Evolutionary conservation across 2,888 invertebrate genomes (phyloP).

Genomic region (Parthenolecanium corni): DNA sequence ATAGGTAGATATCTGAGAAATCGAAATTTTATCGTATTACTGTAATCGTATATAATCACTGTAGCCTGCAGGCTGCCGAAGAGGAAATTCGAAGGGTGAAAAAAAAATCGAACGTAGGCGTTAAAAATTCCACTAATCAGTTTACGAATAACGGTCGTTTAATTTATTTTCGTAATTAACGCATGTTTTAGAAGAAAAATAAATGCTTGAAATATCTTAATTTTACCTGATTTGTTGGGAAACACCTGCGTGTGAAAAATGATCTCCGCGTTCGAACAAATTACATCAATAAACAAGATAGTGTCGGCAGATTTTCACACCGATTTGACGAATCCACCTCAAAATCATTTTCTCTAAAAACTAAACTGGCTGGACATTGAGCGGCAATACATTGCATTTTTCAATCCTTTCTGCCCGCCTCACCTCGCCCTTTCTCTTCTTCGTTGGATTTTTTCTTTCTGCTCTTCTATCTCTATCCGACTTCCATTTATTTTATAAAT

Average conservation of each 20-base stretch:
- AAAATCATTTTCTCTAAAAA: constrained; percentile 6
- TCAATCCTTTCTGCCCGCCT: no score
- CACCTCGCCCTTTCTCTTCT: background rate
- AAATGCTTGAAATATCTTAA: constrained; percentile 15
- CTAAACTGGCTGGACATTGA: constrained; percentile 4
- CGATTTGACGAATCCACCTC: constrained; percentile 19
- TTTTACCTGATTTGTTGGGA: constrained; percentile 23
- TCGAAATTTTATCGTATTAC: no score
- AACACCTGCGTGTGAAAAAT: constrained; percentile 27
- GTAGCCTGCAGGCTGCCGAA: no score
- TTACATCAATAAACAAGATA: constrained; percentile 26
- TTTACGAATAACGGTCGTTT: background rate
- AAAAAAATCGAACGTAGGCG: background rate
- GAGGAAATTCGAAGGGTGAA: no score
- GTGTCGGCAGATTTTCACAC: constrained; percentile 26
- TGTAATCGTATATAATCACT: no score
- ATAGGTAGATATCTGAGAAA: no score
- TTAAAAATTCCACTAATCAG: background rate
- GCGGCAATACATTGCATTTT: no score
- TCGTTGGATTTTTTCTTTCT: background rate
- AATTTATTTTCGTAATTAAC: constrained; percentile 4
- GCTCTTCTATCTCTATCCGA: background rate
- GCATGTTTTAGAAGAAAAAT: background rate
- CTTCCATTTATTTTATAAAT: no score
- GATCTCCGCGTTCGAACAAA: constrained; percentile 16